phyloP scores from a whole-genome alignment of 2,113 vertebrate genomes.

The Thermophis baileyi region DNA sequence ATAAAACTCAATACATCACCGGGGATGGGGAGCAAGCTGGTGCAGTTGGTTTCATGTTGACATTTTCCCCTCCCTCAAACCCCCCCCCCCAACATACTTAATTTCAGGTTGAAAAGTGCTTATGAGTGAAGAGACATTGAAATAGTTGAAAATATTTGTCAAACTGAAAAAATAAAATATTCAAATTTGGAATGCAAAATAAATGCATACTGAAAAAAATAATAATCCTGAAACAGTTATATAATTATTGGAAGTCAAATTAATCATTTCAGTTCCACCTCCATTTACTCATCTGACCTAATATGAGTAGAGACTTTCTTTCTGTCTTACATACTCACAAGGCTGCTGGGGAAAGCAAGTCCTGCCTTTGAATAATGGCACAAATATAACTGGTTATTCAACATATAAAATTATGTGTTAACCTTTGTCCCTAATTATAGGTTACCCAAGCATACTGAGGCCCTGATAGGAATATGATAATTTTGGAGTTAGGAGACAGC shows the following conservation, averaged over 20 bases:
- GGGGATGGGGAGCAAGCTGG: neutral
- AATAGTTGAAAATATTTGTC: neutral
- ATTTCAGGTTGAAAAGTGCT: neutral
- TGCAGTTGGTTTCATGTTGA: neutral
- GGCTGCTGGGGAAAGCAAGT: conserved; percentile 25
- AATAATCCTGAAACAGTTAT: neutral
- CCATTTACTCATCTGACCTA: conserved; percentile 12
- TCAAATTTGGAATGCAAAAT: neutral
- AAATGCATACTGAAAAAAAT: neutral
- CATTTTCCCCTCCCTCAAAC: neutral
- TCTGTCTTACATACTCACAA: neutral
- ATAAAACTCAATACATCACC: neutral
- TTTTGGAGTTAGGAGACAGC: conserved; percentile 58
- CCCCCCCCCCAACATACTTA: neutral
- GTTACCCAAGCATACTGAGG: conserved; percentile 50
- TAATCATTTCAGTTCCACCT: neutral
- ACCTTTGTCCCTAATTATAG: conserved; percentile 64
- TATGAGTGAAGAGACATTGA: neutral
- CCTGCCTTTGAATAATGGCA: conserved; percentile 51
- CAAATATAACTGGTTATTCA: conserved; percentile 61
- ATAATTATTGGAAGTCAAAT: conserved; percentile 1
- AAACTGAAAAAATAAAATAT: conserved; percentile 9
- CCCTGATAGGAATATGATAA: conserved; percentile 57
- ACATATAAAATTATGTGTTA: conserved; percentile 48
- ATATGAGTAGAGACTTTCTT: conserved; percentile 3